Evolutionary conservation across 1,140 invertebrate genomes (phyloP), one percentile per base, ranked within the genome.

Genomic region (Diabrotica undecimpunctata): DNA sequence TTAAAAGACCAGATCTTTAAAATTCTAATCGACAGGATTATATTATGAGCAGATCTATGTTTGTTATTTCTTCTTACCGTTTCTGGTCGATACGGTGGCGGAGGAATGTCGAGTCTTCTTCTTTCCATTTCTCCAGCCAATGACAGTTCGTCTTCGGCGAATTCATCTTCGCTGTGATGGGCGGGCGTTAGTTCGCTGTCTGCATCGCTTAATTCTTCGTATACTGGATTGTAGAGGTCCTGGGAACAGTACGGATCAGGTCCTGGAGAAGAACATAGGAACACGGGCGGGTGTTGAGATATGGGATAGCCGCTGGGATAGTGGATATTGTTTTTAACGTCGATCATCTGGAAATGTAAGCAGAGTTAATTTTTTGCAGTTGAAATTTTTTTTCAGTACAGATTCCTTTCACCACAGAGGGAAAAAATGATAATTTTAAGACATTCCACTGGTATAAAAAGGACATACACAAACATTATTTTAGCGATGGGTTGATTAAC

Each of bases 201-300:
- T 46, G 84, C 83, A 70, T 87, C 85, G 68, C 86, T 87, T 54
- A 89, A 80, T 75, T 89, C 87, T 77, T 89, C 87, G 78, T 89
- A 89, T 36, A 89, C 87, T 61, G 87, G 87, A 77, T 87, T 86
- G 78, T 86, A 87, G 60, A 85, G 81, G 72, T 89, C 87, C 74
- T 87, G 85, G 41, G 86, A 88, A 61, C 79, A 81, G 80, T 87
- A 88, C 63, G 85, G 85, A 79, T 88, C 86, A 14, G 85, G 85
- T 36, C 85, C 84, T n/a, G 86, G 85, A 36, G 86, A 88, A 70
- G 85, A 86, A 78, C 86, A 88, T 64, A 88, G 83, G 75, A 89
- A 85, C n/a, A 85, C 82, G 11, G 83, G 82, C 4, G 83, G 81
- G 39, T 84, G 81, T 11, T 80, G 78, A 7, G 81, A 81, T 70